Evolutionary conservation across 2,888 invertebrate genomes (phyloP).

Genomic region (Dasypolia templi): DNA sequence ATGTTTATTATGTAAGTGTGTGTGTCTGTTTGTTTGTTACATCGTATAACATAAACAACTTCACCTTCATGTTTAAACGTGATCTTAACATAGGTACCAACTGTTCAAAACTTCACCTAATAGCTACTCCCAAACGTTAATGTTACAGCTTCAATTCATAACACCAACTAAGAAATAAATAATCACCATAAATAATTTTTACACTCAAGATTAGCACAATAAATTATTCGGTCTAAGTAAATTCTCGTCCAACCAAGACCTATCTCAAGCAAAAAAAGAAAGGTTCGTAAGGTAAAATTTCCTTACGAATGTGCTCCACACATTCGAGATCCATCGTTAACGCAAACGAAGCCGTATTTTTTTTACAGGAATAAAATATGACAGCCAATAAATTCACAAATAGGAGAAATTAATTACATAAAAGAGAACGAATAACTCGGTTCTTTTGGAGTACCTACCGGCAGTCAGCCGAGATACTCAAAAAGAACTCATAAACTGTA

Average conservation of each 20-base stretch:
- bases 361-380: too few relatives aligned
- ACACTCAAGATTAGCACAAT: conserved; percentile 36
- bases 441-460: too few relatives aligned
- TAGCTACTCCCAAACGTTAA: background rate
- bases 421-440: too few relatives aligned
- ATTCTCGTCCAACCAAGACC: conserved; percentile 24
- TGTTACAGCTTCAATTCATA: background rate
- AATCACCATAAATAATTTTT: conserved; percentile 30
- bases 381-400: too few relatives aligned
- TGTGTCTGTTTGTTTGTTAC: background rate
- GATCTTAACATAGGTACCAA: background rate
- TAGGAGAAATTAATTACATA: too few relatives aligned
- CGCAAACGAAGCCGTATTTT: too few relatives aligned
- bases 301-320: conserved; percentile 25
- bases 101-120: background rate
- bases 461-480: too few relatives aligned
- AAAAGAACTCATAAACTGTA: too few relatives aligned
- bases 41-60: background rate
- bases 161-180: conserved; percentile 17
- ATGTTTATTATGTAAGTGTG: background rate
- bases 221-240: conserved; percentile 43
- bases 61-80: too few relatives aligned
- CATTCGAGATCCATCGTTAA: conserved; percentile 16
- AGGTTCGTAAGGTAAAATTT: conserved; percentile 23
- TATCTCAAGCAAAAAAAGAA: background rate